Evolutionary conservation across 2,797 vertebrate genomes (phyloP), one percentile per base, ranked within the genome.

Genomic region (Cuculus canorus): DNA sequence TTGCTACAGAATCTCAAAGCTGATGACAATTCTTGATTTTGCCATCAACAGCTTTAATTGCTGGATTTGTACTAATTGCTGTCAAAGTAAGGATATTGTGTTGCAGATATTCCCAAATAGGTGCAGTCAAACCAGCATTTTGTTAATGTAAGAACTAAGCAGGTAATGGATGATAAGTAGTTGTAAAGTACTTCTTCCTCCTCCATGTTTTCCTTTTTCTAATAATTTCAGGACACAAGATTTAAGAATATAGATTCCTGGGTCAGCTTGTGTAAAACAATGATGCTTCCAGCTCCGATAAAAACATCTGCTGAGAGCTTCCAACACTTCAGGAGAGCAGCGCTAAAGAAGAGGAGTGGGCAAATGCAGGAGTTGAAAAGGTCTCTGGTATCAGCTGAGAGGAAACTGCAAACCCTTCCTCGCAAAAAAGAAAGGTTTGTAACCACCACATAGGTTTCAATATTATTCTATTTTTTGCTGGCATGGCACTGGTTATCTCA

Each of bases 221-320:
- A 37, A 69, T 69, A 63, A 60, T 95, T 97, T 90, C 90, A 99
- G 99, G 98, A 98, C 59, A 97, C 98, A 88, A 97, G 98, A 81
- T 79, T 98, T 75, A 99, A 98, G 97, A 98, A 98, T 83, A 97
- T 96, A 7, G 97, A 98, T 88, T 99, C 98, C 33, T 99, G 99
- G 99, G 98, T 98, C 35, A 98, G 77, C 89, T 97, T 99, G 61
- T 98, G 98, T 90, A 99, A 98, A 94, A 94, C 95, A 3, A 97
- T 98, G 14, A 93, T 95, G 68, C 80, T 94, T 63, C 96, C 98
- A 16, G 68, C 97, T 78, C 83, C 98, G 2, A 96, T 98, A 88
- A 99, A 98, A 94, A 97, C 98, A 4, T 99, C 99, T 15, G 98
- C 97, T 78, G 98, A 98, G 91, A 98, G 98, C 92, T 99, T 99